Evolutionary conservation across 1,140 invertebrate species (phyloP), one percentile per base, ranked within the genome.

Genomic region (Ceratosolen fusciceps): DNA sequence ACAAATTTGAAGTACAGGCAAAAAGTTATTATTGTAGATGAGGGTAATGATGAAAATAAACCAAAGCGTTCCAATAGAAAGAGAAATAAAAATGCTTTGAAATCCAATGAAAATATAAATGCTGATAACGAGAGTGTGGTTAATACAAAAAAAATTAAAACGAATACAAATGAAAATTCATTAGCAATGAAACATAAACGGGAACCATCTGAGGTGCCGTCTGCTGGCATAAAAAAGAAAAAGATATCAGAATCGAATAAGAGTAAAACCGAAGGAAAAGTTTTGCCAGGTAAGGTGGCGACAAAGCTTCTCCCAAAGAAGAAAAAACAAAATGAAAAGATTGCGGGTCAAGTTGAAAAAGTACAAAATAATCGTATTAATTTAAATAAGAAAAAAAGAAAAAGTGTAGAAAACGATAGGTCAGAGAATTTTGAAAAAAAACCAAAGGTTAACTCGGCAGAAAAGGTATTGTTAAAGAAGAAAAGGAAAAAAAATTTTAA

Each of bases 1-100:
- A 82, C 79, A n/a, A 83, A 71, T 54, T 81, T 84, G 4, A 82
- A 81, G 74, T 19, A 81, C 10, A 60, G 74, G 21, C 83, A 83
- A 58, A 76, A 82, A 76, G 84, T 89, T 24, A 81, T 85, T 19
- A 73, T 89, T 21, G 87, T 87, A 74, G 16, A 82, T 82, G 79
- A 84, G 71, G 80, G 77, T 80, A 76, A 74, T 26, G 62, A 68
- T 1, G 62, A 76, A 14, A 54, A 76, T 14, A 67, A 70, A 29
- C 67, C 21, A 2, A 52, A 49, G 29, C 39, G 60, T 9, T 43
- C 60, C 21, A 67, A 83, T 29, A 47, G 54, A 29, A 68, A 79
- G 47, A 39, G 9, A 68, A 74, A 77, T 8, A 73, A 58, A 24
- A 81, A 77, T n/a, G 67, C 16, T 29, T 21, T 24, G 71, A 74